Evolutionary conservation across 1,140 invertebrate genomes (phyloP).

Genomic region (Apolygus lucorum): DNA sequence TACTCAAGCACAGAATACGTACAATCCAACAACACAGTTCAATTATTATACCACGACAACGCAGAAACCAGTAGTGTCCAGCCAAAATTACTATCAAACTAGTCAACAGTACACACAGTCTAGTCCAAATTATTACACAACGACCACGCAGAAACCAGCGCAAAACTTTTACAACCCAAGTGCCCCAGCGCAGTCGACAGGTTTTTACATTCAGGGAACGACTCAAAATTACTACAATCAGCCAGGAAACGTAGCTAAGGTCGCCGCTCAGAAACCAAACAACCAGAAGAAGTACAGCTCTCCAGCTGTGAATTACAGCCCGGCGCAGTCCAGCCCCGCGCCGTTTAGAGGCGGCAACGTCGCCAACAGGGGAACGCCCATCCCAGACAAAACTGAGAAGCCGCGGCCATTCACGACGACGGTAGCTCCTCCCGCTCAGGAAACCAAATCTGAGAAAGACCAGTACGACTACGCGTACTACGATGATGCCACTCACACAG

Average conservation of each 20-base stretch:
- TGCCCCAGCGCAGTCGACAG: not conserved
- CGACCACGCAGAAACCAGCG: not conserved
- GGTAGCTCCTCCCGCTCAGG: constrained; percentile 2
- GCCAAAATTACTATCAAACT: not conserved
- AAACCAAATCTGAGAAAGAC: constrained; percentile 28
- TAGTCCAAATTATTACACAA: not conserved
- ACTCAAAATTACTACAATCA: not conserved
- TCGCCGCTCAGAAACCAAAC: not conserved
- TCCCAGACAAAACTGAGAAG: constrained; percentile 14
- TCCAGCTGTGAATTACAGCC: constrained; percentile 1
- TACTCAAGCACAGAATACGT: not conserved
- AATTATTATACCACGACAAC: constrained; percentile 16
- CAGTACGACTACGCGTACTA: constrained; percentile 37
- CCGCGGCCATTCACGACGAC: constrained; percentile 23
- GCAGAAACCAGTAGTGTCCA: not conserved
- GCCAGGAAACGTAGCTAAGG: not conserved
- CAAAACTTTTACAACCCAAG: constrained; percentile 16
- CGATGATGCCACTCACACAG: constrained; percentile 32
- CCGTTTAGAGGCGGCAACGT: constrained; percentile 16
- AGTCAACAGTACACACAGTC: not conserved
- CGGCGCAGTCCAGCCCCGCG: constrained; percentile 16
- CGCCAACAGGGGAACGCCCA: constrained; percentile 3
- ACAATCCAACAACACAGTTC: constrained; percentile 6
- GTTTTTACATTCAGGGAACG: constrained; percentile 5
- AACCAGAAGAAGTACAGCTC: not conserved